Conservation (phyloP, 2,888 invertebrate species). For the Tetragonisca angustula region DNA sequence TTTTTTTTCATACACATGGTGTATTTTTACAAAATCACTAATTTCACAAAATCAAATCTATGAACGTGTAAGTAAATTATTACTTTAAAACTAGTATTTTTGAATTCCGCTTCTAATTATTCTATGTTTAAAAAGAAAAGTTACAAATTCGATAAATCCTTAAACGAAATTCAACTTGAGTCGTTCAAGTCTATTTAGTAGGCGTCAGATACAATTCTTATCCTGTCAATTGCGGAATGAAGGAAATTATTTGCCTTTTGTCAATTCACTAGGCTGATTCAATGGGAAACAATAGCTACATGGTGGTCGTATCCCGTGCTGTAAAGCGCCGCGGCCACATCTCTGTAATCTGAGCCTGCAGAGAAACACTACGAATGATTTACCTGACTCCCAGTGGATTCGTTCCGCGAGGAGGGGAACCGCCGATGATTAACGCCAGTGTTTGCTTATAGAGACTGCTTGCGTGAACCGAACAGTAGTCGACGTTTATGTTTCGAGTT, state of each 20-base stretch:
- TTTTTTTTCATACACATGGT: background rate
- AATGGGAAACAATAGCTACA: constrained; percentile 23
- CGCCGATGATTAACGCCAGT: constrained; percentile 47
- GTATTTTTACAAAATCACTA: too few species aligned
- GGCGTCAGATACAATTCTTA: background rate
- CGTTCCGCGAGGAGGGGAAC: constrained; percentile 36
- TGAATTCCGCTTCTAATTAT: too few species aligned
- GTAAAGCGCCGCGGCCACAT: constrained; percentile 38
- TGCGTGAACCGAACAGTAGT: constrained; percentile 50
- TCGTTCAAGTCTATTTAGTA: constrained; percentile 57
- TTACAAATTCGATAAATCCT: background rate
- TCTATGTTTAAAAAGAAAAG: too few species aligned
- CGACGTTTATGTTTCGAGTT: constrained; percentile 61
- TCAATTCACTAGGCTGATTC: background rate
- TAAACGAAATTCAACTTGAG: background rate
- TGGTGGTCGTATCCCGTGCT: constrained; percentile 15
- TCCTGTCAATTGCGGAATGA: background rate
- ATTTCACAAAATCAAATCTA: too few species aligned
- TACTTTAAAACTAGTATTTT: too few species aligned
- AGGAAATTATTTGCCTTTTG: background rate
- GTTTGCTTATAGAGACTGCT: constrained; percentile 54
- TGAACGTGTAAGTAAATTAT: too few species aligned
- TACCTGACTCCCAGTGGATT: constrained; percentile 48
- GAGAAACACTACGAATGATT: constrained; percentile 48
- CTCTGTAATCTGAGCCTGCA: constrained; percentile 30